phyloP scores from a whole-genome alignment of 2,113 vertebrate genomes.

The Pterocles gutturalis region DNA sequence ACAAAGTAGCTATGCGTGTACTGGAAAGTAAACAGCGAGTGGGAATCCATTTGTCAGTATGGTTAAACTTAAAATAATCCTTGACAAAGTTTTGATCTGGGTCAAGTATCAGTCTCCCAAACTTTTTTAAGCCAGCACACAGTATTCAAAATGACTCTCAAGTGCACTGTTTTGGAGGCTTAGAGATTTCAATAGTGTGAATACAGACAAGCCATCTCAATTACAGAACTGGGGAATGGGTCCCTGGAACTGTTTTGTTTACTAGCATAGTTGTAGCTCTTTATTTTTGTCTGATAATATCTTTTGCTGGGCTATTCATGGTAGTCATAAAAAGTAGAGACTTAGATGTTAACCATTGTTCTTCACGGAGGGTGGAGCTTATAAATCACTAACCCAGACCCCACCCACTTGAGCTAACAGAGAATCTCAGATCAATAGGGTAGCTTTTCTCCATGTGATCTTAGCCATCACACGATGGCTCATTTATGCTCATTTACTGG shows the following conservation, averaged over 20 bases:
- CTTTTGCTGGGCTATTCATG: fast-evolving
- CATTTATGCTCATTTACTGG: background rate
- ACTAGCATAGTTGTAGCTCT: background rate
- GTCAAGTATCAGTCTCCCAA: background rate
- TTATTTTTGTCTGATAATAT: background rate
- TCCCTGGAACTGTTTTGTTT: background rate
- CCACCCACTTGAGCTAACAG: background rate
- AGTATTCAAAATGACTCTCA: background rate
- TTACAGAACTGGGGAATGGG: background rate
- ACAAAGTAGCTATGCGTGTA: background rate
- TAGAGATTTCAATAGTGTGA: background rate
- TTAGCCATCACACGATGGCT: background rate
- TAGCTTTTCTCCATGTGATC: background rate
- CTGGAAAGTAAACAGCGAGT: background rate
- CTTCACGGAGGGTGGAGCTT: background rate
- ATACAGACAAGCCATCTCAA: background rate
- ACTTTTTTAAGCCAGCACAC: background rate
- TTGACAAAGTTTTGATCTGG: background rate
- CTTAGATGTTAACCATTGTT: background rate
- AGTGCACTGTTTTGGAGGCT: background rate
- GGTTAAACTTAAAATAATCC: background rate
- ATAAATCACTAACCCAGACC: background rate
- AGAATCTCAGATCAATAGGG: background rate
- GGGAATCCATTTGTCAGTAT: background rate
- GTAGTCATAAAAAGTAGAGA: background rate